These are phyloP conservation scores for Pherbina coryleti DNA, from an alignment of 2,888 invertebrate species.

Conservation along the genomic window DNA sequence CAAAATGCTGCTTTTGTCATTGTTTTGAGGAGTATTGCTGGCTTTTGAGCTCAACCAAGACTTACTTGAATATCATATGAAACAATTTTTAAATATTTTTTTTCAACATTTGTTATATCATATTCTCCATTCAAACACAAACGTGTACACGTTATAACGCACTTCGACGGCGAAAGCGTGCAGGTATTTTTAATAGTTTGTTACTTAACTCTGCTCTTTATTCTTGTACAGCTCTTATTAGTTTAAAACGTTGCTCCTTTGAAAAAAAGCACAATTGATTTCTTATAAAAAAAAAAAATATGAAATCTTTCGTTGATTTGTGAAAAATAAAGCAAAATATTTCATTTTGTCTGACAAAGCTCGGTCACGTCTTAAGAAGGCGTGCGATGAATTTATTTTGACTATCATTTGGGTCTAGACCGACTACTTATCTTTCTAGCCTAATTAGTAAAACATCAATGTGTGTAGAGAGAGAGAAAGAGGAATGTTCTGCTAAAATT, in stretches of 20 bases:
- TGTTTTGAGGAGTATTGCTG: not conserved
- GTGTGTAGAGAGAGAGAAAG: too few relatives aligned
- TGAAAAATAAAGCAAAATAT: not conserved
- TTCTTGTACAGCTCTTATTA: not conserved
- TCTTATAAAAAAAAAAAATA: not conserved
- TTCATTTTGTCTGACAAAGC: not conserved
- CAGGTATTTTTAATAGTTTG: not conserved
- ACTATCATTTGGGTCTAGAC: too few relatives aligned
- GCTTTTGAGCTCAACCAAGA: not conserved
- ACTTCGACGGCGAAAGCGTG: not conserved
- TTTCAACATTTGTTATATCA: not conserved
- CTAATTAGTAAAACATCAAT: not conserved
- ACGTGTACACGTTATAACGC: conserved; percentile 6
- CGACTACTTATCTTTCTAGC: not conserved
- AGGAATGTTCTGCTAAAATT: too few relatives aligned
- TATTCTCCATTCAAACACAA: not conserved
- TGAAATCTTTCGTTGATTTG: not conserved
- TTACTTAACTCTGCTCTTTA: not conserved
- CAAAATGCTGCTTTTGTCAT: not conserved
- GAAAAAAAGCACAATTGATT: not conserved
- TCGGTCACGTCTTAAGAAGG: too few relatives aligned
- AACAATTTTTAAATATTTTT: not conserved
- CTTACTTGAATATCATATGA: not conserved
- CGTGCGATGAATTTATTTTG: too few relatives aligned
- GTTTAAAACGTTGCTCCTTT: not conserved